Percentiles rank a stretch among this genome's conserved stretches.
These are phyloP conservation scores for Rousettus leschenaultii DNA, from an alignment of 2,113 vertebrate species.

Conservation along the genomic window DNA sequence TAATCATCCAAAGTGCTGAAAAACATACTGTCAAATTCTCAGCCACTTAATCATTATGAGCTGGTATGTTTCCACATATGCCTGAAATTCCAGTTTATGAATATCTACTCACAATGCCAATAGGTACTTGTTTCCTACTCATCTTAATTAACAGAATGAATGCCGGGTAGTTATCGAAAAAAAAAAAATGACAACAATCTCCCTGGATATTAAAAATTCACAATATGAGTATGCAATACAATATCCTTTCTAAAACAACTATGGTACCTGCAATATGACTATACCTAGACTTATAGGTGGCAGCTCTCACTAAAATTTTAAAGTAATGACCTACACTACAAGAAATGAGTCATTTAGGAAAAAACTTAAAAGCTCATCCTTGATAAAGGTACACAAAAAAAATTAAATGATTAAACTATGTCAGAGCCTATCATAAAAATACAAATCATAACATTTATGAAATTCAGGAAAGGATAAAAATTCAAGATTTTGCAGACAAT, in stretches of 20 bases:
- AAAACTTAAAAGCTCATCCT: background rate
- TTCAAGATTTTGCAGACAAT: background rate
- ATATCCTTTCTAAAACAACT: background rate
- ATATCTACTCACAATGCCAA: constrained; percentile 4
- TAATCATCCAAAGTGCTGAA: background rate
- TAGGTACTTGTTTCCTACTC: background rate
- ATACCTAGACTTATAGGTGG: background rate
- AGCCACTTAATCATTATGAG: background rate
- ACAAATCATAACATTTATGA: background rate
- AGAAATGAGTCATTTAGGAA: background rate
- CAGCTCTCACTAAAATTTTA: background rate
- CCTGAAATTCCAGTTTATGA: constrained; percentile 33
- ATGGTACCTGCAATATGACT: background rate
- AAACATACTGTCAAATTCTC: background rate
- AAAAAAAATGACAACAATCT: constrained; percentile 13
- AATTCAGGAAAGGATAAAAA: background rate
- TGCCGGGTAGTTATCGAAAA: background rate
- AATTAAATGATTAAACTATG: background rate
- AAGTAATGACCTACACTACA: background rate
- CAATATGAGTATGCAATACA: background rate
- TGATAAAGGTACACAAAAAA: constrained; percentile 9
- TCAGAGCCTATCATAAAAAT: background rate
- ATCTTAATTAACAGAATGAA: constrained; percentile 10
- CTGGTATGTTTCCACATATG: background rate
- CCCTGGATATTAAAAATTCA: background rate